Base-by-base conservation (phyloP, 2,797 vertebrate genomes). In the Centroberyx gerrardi region DNA sequence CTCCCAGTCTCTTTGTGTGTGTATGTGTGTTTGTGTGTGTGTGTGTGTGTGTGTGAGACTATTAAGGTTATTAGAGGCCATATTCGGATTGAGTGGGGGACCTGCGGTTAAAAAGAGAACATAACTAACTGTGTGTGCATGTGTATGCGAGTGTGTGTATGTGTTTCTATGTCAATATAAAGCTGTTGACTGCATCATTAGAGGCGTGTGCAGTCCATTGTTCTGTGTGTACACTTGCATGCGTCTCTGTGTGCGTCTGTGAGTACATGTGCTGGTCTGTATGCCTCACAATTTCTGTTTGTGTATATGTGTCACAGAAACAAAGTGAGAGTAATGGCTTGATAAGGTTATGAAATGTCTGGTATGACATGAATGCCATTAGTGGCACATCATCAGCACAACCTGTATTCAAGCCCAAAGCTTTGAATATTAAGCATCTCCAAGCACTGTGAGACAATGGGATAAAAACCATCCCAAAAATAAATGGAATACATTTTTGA, bases 281-380 rank as follows among this genome's bases (percentile, higher is more conserved):
- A 4, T 36, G 33, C 7, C 33, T 36, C 33, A 22, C 22, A 22
- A 36, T 36, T 36, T 36, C 33, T 36, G 4, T 4, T 36, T 36
- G 7, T 36, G 33, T 3, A 7, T 36, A 36, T 2, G 33, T 22
- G 22, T 22, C 22, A 7, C 33, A 49, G 29, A 8, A 13, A 31
- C 8, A 51, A 10, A 28, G 52, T 17, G 38, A 55, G 15, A 42
- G 38, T 31, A 49, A 48, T 48, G 62, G 44, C 22, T 14, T n/a
- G 17, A 49, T 31, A 51, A 31, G 12, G 31, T n/a, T n/a, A 14
- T 42, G 18, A 44, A 51, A 42, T 42, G 64, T 51, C 52, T 54
- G 64, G 52, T 28, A 67, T 67, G 49, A 67, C 7, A 42, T 67
- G 18, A 67, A 42, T 36, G 33, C 33, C 33, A 36, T 36, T 36